A percentile compares a stretch with the other conserved stretches of the same genome.
Evolutionary conservation across 2,888 invertebrate genomes (phyloP).

Genomic region (Tetropium fuscum): DNA sequence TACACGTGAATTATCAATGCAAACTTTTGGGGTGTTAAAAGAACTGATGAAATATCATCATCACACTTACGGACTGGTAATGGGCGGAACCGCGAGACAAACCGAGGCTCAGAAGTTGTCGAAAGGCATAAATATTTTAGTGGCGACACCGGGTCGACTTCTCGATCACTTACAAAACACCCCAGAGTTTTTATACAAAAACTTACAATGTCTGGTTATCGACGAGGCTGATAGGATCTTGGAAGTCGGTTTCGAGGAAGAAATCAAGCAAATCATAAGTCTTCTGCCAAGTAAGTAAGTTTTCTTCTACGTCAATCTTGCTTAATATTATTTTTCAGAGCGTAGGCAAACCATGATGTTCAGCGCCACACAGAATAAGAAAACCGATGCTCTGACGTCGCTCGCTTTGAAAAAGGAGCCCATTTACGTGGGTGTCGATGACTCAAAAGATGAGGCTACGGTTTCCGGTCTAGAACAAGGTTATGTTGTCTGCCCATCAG

Average conservation of each 20-base stretch:
- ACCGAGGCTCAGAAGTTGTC: slow-evolving; percentile 92
- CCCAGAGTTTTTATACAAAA: slow-evolving; percentile 92
- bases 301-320: background rate
- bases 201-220: slow-evolving; percentile 94
- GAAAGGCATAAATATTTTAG: slow-evolving; percentile 88
- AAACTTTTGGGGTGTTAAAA: slow-evolving; percentile 95
- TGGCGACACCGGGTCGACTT: slow-evolving; percentile 97
- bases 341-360: slow-evolving; percentile 97
- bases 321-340: slow-evolving; percentile 70
- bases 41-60: slow-evolving; percentile 92
- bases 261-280: slow-evolving; percentile 93
- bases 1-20: slow-evolving; percentile 96
- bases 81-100: slow-evolving; percentile 93
- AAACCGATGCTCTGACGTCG: slow-evolving; percentile 89
- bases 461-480: slow-evolving; percentile 88
- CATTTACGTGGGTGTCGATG: slow-evolving; percentile 94
- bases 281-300: slow-evolving; percentile 87
- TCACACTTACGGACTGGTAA: slow-evolving; percentile 93
- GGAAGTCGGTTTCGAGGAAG: slow-evolving; percentile 98
- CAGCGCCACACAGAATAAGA: slow-evolving; percentile 95
- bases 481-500: slow-evolving; percentile 95
- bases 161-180: slow-evolving; percentile 93
- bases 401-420: slow-evolving; percentile 95
- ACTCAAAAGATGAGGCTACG: slow-evolving; percentile 84
- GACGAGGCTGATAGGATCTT: slow-evolving; percentile 98